These are phyloP conservation scores for Pocillopora damicornis DNA, from an alignment of 64 coral and sea anemone genomes.

Conservation along the genomic window DNA sequence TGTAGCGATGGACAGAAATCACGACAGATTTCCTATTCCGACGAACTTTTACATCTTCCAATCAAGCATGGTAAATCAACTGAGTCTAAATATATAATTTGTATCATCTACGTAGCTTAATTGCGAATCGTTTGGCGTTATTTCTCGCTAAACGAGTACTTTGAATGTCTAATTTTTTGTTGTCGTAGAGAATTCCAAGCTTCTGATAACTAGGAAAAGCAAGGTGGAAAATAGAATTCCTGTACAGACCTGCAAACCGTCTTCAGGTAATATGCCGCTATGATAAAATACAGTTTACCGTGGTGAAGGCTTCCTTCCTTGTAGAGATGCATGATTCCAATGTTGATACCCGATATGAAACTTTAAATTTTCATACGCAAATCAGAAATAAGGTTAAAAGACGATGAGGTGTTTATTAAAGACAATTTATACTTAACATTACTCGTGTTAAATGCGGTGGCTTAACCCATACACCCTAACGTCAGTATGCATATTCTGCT, in stretches of 20 bases:
- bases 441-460: too few relatives aligned
- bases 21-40: conserved; percentile 1
- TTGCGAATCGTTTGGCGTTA: not conserved
- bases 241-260: conserved; percentile 47
- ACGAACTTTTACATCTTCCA: conserved; percentile 11
- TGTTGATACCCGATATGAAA: too few relatives aligned
- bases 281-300: not conserved
- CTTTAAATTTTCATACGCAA: too few relatives aligned
- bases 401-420: too few relatives aligned
- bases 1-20: conserved; percentile 20
- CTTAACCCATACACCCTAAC: too few relatives aligned
- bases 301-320: not conserved
- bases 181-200: conserved; percentile 60
- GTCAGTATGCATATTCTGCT: too few relatives aligned
- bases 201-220: conserved; percentile 48
- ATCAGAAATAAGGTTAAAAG: too few relatives aligned
- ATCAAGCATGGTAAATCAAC: conserved; percentile 4
- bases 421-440: too few relatives aligned
- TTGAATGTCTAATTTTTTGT: not conserved
- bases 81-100: not conserved
- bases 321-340: too few relatives aligned
- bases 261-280: conserved; percentile 55
- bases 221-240: conserved; percentile 26
- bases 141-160: not conserved
- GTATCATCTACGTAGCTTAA: not conserved